Conservation (phyloP, 2,888 invertebrate species). For the Eupithecia abbreviata region DNA sequence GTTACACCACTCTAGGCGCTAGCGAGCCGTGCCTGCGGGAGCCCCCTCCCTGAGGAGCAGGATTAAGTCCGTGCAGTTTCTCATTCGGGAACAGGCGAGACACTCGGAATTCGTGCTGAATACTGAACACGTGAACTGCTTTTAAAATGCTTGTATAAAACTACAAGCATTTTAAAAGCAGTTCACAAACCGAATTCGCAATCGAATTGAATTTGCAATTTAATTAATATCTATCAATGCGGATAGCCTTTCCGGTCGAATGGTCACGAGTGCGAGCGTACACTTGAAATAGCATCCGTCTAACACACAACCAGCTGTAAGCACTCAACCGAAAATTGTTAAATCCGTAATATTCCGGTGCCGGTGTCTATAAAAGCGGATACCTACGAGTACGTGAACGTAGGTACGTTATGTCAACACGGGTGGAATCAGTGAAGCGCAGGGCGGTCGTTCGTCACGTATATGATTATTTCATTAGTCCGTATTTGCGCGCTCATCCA, state of each 20-base stretch:
- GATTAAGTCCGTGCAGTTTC: conserved; percentile 63
- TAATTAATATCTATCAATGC: conserved; percentile 38
- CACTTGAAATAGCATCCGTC: conserved; percentile 66
- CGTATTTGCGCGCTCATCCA: conserved; percentile 81
- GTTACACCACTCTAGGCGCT: conserved; percentile 72
- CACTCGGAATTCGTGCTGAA: conserved; percentile 30
- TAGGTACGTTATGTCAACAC: conserved; percentile 62
- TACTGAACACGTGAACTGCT: conserved; percentile 21
- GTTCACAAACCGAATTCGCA: conserved; percentile 16
- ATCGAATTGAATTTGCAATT: conserved; percentile 26
- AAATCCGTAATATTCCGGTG: conserved; percentile 53
- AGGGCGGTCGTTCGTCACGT: conserved; percentile 75
- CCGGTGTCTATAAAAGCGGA: conserved; percentile 37
- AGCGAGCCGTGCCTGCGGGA: conserved; percentile 51
- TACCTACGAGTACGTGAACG: conserved; percentile 43
- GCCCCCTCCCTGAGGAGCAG: conserved; percentile 59
- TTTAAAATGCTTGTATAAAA: conserved; percentile 5
- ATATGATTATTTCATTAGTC: conserved; percentile 84
- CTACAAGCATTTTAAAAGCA: too few relatives aligned
- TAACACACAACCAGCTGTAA: conserved; percentile 60
- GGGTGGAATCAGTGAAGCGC: conserved; percentile 68
- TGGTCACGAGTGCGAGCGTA: conserved; percentile 56
- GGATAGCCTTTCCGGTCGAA: conserved; percentile 61
- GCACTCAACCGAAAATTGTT: conserved; percentile 69
- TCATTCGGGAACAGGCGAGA: conserved; percentile 58